A percentile compares a stretch with the other conserved stretches of the same genome.
Evolutionary conservation across 2,888 invertebrate species (phyloP).

Genomic region (Ichneumon xanthorius): DNA sequence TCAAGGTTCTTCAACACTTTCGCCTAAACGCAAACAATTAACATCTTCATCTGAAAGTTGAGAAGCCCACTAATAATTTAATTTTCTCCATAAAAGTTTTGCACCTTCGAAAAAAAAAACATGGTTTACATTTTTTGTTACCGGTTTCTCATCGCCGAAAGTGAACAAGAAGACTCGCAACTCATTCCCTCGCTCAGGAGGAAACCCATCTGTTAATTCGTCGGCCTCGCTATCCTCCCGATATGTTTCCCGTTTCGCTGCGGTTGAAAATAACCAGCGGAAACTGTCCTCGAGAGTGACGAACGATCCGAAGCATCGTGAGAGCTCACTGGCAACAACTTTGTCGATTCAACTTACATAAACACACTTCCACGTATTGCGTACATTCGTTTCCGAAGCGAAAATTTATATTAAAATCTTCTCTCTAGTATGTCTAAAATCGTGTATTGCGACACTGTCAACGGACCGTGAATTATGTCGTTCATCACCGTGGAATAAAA

Average conservation of each 20-base stretch:
- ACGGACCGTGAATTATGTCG: slow-evolving; percentile 8
- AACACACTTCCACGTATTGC: not conserved
- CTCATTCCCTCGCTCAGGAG: slow-evolving; percentile 33
- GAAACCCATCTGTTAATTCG: slow-evolving; percentile 73
- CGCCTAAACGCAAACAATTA: too few species aligned
- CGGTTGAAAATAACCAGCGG: slow-evolving; percentile 36
- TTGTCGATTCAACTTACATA: slow-evolving; percentile 20
- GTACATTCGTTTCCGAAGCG: not conserved
- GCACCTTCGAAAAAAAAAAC: too few species aligned
- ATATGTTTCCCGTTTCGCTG: slow-evolving; percentile 17
- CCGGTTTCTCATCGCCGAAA: too few species aligned
- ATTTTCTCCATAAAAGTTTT: too few species aligned
- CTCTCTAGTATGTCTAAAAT: not conserved
- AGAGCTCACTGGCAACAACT: slow-evolving; percentile 15
- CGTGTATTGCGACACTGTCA: not conserved
- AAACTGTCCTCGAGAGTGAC: slow-evolving; percentile 40
- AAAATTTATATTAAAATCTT: slow-evolving; percentile 4
- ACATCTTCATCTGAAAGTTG: too few species aligned
- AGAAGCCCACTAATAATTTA: too few species aligned
- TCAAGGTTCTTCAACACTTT: too few species aligned
- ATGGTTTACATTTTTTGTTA: too few species aligned
- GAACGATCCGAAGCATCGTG: slow-evolving; percentile 35
- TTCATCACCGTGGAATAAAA: not conserved
- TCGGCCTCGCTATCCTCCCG: slow-evolving; percentile 67
- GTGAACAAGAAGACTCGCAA: too few species aligned